These are phyloP conservation scores for Sphaerophoria rueppellii DNA, from an alignment of 2,888 invertebrate genomes.

Conservation along the genomic window DNA sequence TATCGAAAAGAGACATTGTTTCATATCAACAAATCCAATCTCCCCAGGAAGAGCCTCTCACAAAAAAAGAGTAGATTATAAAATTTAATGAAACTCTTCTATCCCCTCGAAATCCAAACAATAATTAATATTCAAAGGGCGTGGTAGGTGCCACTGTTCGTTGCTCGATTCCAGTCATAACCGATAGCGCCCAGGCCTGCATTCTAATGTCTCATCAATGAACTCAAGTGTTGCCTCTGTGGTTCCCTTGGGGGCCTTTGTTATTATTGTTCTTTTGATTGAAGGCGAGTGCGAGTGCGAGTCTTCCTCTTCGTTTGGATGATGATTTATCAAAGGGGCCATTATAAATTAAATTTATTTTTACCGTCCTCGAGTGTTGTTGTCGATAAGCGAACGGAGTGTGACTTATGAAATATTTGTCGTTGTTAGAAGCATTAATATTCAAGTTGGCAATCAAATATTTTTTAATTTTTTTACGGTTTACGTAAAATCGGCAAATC, in stretches of 20 bases:
- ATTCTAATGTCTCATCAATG: constrained; percentile 53
- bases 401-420: constrained; percentile 58
- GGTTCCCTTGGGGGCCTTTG: background rate
- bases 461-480: background rate
- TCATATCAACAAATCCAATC: constrained; percentile 61
- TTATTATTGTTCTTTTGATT: constrained; percentile 29
- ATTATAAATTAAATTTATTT: constrained; percentile 42
- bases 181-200: constrained; percentile 53
- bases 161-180: constrained; percentile 69
- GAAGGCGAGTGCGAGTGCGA: constrained; percentile 6
- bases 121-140: constrained; percentile 65
- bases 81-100: constrained; percentile 9
- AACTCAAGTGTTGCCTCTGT: background rate
- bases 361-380: background rate
- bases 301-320: constrained; percentile 14
- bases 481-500: constrained; percentile 33
- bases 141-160: constrained; percentile 70
- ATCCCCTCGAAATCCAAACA: constrained; percentile 12
- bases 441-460: background rate
- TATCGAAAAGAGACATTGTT: constrained; percentile 25
- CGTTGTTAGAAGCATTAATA: constrained; percentile 41
- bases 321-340: constrained; percentile 61
- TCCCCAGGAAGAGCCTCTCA: constrained; percentile 28
- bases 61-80: background rate
- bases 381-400: constrained; percentile 27